Evolutionary conservation across 2,113 vertebrate genomes (phyloP), one percentile per base, ranked within the genome.

Genomic region (Tautogolabrus adspersus): DNA sequence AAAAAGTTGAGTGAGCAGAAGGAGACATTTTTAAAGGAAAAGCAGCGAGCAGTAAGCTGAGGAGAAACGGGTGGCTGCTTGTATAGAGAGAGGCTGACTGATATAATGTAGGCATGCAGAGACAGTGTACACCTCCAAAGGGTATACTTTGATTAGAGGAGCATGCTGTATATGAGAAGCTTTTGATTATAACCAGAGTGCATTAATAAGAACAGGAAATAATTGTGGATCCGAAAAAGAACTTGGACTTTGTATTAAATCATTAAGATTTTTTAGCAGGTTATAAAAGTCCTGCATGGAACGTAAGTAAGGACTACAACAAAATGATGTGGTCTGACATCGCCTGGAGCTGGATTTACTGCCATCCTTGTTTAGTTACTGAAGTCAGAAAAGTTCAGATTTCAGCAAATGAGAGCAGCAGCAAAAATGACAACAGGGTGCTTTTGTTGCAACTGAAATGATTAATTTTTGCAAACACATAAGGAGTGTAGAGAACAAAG

Each of bases 1-100:
- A 74, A 40, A 66, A 76, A 40, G 9, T 46, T 65, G 58, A 83
- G 42, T 18, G 4, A 46, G 19, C 16, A 19, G 51, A 72, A 71
- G 58, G 52, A 74, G 10, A 49, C n/a, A 67, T 60, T 63, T 69
- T 57, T 0, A 5, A 62, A 49, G 38, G 68, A 73, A 34, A 55
- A 38, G 19, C 6, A 46, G 2, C 21, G 15, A 1, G 47, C 19
- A 30, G 59, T 46, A 46, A 49, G 44, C 66, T 23, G 57, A 16
- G 16, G 61, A 63, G 57, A 61, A 23, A 67, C 11, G 38, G 22
- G 26, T 38, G 40, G 37, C 7, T n/a, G 52, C 47, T 40, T 55
- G 46, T 55, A 30, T 7, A 61, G 7, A 66, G 40, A 67, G 60
- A 49, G 22, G 40, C 34, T 58, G 8, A 21, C 12, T 83, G 34